A percentile compares a stretch with the other conserved stretches of the same genome.
Conservation (phyloP, 2,797 vertebrate species). For the Petrocephalus schoutedeni region DNA sequence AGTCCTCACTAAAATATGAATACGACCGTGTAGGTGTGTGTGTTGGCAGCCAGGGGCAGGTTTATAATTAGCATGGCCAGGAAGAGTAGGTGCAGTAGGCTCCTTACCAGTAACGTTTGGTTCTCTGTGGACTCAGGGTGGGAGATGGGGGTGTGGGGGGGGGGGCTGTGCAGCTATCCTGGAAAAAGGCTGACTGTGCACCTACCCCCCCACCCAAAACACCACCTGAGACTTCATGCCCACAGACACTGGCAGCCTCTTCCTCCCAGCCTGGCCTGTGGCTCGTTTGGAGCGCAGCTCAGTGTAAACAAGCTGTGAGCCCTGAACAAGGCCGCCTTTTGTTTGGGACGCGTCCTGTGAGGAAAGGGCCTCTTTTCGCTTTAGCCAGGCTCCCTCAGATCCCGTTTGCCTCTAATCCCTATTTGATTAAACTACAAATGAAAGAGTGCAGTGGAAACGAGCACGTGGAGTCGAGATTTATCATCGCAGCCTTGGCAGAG, state of each 20-base stretch:
- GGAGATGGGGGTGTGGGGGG: no score
- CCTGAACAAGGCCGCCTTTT: neutral
- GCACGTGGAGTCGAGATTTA: neutral
- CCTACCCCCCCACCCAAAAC: neutral
- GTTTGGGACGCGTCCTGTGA: neutral
- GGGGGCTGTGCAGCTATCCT: neutral
- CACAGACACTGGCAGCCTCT: neutral
- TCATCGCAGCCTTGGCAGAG: neutral
- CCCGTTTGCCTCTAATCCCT: neutral
- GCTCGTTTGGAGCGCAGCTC: neutral
- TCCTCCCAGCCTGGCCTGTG: neutral
- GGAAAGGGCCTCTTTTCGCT: slow-evolving; percentile 7
- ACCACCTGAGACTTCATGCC: neutral
- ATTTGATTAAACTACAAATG: slow-evolving; percentile 17
- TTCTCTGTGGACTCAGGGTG: neutral
- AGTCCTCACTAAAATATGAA: neutral
- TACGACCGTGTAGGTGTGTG: neutral
- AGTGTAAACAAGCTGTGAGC: slow-evolving; percentile 1
- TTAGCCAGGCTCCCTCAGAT: neutral
- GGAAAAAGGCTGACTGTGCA: neutral
- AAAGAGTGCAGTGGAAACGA: neutral
- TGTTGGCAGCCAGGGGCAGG: neutral
- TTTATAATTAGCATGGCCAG: neutral
- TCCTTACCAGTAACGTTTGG: neutral
- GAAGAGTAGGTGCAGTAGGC: neutral